Percentiles rank a stretch among this genome's conserved stretches.
These are phyloP conservation scores for Eudasyphora cyanicolor DNA, from an alignment of 2,888 invertebrate genomes.

Conservation along the genomic window DNA sequence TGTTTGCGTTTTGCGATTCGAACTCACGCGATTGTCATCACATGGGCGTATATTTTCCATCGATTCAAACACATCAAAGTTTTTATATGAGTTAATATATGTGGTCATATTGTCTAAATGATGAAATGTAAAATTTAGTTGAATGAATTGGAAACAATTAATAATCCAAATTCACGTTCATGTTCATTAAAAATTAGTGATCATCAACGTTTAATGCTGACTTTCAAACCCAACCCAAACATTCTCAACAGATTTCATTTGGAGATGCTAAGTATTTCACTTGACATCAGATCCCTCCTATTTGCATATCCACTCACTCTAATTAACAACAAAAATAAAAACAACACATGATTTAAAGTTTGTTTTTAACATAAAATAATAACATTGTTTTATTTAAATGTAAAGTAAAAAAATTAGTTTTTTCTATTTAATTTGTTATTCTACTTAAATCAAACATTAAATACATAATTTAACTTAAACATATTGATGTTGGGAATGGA, in stretches of 20 bases:
- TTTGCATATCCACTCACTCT: background rate
- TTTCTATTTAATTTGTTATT: background rate
- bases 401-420: constrained; percentile 43
- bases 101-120: too few species aligned
- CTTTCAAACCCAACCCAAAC: background rate
- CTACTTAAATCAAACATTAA: background rate
- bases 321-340: background rate
- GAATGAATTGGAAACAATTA: background rate
- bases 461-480: background rate
- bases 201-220: too few species aligned
- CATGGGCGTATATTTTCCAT: too few species aligned
- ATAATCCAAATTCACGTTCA: background rate
- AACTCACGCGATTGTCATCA: too few species aligned
- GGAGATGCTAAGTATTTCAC: too few species aligned
- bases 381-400: constrained; percentile 56
- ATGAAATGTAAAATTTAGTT: too few species aligned
- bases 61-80: too few species aligned
- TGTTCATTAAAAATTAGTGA: background rate
- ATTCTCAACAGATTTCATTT: too few species aligned
- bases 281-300: background rate
- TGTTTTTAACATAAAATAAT: background rate
- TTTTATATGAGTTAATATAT: too few species aligned
- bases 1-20: too few species aligned
- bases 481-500: background rate
- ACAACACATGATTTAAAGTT: background rate